Conservation (phyloP, 2,888 invertebrate genomes). For the Crepidodera aurea region DNA sequence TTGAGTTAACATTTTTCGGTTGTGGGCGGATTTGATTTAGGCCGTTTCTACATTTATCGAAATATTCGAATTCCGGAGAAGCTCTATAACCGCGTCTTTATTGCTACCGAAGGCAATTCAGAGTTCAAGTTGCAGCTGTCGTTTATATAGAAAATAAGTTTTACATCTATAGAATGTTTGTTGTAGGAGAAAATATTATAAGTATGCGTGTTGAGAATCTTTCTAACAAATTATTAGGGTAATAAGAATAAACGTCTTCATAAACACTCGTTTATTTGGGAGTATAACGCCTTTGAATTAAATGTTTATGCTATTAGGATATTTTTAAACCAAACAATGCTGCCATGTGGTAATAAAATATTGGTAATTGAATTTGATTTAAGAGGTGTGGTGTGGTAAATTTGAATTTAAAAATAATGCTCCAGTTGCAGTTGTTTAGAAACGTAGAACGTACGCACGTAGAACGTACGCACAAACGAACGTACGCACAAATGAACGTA, state of each 20-base stretch:
- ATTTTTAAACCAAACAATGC: no score
- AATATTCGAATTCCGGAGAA: neutral
- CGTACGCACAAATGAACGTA: no score
- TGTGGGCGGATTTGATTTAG: neutral
- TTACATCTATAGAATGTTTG: neutral
- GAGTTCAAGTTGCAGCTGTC: neutral
- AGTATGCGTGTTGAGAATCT: neutral
- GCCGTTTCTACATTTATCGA: neutral
- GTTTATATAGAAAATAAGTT: neutral
- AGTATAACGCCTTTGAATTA: no score
- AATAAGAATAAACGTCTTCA: neutral
- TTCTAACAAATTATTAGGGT: neutral
- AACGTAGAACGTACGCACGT: no score
- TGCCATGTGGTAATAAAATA: no score
- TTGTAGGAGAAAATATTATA: no score
- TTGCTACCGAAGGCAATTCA: neutral
- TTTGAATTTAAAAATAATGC: no score
- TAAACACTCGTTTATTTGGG: neutral
- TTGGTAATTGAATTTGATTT: no score
- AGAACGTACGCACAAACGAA: no score
- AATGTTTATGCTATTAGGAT: no score
- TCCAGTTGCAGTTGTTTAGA: no score
- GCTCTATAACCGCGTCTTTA: slow-evolving; percentile 1
- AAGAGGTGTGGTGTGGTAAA: no score
- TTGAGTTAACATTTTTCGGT: neutral